Evolutionary conservation across 2,113 vertebrate species (phyloP), one percentile per base, ranked within the genome.

Genomic region (Herpetotheres cachinnans): DNA sequence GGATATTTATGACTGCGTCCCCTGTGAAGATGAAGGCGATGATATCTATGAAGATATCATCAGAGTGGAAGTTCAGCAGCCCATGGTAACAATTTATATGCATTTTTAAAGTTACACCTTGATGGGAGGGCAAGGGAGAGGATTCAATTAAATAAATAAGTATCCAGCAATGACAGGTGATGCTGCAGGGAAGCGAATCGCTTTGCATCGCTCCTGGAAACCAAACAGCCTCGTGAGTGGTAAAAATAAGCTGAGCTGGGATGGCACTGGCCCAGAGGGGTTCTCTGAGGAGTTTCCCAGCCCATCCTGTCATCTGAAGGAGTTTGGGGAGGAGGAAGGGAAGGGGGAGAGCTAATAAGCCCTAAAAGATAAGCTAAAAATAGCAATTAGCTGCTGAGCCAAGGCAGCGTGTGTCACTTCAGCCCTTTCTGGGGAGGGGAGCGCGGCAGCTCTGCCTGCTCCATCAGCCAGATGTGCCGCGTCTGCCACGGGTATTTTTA

Each of bases 11-110:
- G 99, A 99, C 98, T 99, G 99, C 1, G 99, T 99, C 63, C 99
- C 99, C 1, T 99, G 99, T 20, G 99, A 99, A 38, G 99, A 99
- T 10, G 99, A 99, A 52, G 99, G 99, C 0, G 99, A 99, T 16
- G 99, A 99, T 95, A 99, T 99, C 98, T 99, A 99, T 4, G 99
- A 99, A 98, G 99, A 99, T 98, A 99, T 99, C 98, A 99, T 99
- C 98, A 98, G 99, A 97, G 99, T 99, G 99, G 99, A 99, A 95
- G 99, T 99, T 87, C 99, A 99, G 97, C 99, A 99, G 98, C 99
- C 99, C 97, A 99, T 99, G 99, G 99, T 99, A 96, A 99, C 86
- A 25, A 4, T 19, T 47, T 18, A 7, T 63, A 13, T 65, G 70
- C 10, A 0, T 38, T 81, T 52, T 56, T 9, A 25, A 67, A 78